Base-by-base conservation (phyloP, 35 echinoderm and acorn worm species). In the Lytechinus pictus region DNA sequence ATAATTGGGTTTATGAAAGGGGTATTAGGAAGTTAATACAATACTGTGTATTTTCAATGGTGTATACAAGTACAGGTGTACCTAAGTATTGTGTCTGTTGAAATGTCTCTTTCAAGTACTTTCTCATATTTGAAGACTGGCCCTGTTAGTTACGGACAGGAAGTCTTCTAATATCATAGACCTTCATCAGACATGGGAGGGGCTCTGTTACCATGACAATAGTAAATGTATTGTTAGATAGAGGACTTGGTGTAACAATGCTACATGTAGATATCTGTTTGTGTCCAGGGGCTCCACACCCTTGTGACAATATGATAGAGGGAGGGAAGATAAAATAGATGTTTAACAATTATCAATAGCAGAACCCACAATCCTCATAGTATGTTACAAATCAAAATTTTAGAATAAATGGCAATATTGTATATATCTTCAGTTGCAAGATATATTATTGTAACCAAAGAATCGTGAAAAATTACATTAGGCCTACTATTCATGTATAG, bases 121-220 rank as follows among this genome's bases (percentile, higher is more conserved):
- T 16, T 79, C 66, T 79, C 66, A 6, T 79, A 6, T 2, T 16
- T 79, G 66, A 24, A 79, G 66, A 79, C 66, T 5, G 4, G 66
- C 66, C 66, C 16, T 24, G 66, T 79, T n/a, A 14, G 66, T 79
- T 58, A 4, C 29, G 19, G 52, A 90, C 88, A 90, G 88, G 88
- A 90, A 90, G 52, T 90, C 88, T 90, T 90, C 88, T 90, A 90
- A 90, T 90, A 79, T 90, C 88, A 54, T 54, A 90, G 88, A 90
- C 88, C 88, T 90, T 54, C 29, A 90, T 33, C 29, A 90, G 88
- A 90, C 88, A 90, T 44, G 52, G 88, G 88, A 90, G 88, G 88
- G 88, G 88, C 88, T 90, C 88, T 90, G 88, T 90, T 54, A 54
- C 88, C 88, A 90, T 90, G 88, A 21, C 88, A 8, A 90, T 54